A percentile compares a stretch with the other conserved stretches of the same genome.
Evolutionary conservation across 2,797 vertebrate species (phyloP).

Genomic region (Hippocampus kuda): DNA sequence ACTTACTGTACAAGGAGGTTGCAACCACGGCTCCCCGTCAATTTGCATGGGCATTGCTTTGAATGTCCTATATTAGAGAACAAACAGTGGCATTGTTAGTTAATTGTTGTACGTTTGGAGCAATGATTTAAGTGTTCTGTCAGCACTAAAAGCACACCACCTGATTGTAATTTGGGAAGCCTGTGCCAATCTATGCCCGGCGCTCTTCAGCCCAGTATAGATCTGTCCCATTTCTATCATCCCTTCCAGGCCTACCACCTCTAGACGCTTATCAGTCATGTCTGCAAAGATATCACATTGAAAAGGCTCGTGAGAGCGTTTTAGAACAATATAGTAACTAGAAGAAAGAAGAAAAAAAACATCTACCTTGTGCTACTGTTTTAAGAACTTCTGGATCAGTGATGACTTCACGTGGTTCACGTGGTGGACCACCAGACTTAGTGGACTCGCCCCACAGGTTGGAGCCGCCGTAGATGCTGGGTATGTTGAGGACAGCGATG

Average conservation of each 20-base stretch:
- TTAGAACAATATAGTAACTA: not conserved
- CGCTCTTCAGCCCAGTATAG: constrained; percentile 84
- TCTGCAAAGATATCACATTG: constrained; percentile 54
- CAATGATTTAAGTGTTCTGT: not conserved
- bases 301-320: not conserved
- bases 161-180: constrained; percentile 81
- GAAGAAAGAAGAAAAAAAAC: not conserved
- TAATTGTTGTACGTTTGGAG: not conserved
- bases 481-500: constrained; percentile 89
- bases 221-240: constrained; percentile 92
- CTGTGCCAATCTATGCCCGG: constrained; percentile 80
- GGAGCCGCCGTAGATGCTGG: constrained; percentile 90
- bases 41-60: constrained; percentile 92
- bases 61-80: constrained; percentile 65
- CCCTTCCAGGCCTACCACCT: constrained; percentile 85
- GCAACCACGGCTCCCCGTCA: constrained; percentile 95
- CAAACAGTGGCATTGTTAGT: not conserved
- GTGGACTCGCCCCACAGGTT: constrained; percentile 92
- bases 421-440: constrained; percentile 59
- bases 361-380: constrained; percentile 76
- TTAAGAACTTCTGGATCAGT: constrained; percentile 78
- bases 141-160: constrained; percentile 45
- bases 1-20: constrained; percentile 85
- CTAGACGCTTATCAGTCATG: constrained; percentile 78
- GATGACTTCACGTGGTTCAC: constrained; percentile 66